These are phyloP conservation scores for Trichogramma pretiosum DNA, from an alignment of 1,140 invertebrate genomes.

Conservation along the genomic window DNA sequence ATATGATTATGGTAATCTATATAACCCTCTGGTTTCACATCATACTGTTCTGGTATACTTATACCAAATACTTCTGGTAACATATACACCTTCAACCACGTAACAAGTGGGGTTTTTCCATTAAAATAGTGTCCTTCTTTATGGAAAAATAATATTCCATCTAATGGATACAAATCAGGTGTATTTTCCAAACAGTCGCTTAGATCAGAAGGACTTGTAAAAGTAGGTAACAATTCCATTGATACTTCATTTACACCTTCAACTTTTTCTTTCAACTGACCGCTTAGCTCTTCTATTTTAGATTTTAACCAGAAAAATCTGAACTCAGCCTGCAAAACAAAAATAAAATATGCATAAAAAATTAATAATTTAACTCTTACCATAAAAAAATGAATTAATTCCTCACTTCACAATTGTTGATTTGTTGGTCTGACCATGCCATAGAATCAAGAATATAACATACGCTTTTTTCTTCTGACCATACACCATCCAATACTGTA, in stretches of 20 bases:
- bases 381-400: constrained; percentile 8
- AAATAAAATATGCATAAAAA: constrained; percentile 8
- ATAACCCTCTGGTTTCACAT: constrained; percentile 39
- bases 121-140: constrained; percentile 65
- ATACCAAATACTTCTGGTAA: constrained; percentile 66
- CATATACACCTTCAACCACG: constrained; percentile 85
- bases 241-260: constrained; percentile 44
- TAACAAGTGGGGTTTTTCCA: constrained; percentile 73
- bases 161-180: constrained; percentile 23
- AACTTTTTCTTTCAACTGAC: constrained; percentile 34
- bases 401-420: constrained; percentile 71
- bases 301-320: constrained; percentile 67
- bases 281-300: constrained; percentile 54
- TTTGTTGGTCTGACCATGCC: constrained; percentile 67
- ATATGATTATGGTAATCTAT: constrained; percentile 30
- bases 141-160: constrained; percentile 67
- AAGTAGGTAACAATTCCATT: constrained; percentile 45
- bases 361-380: constrained; percentile 3
- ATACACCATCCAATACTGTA: constrained; percentile 77
- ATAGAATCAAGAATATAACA: constrained; percentile 77
- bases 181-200: constrained; percentile 32
- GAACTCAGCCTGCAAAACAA: constrained; percentile 58
- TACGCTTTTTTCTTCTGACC: constrained; percentile 50
- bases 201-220: constrained; percentile 37
- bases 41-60: constrained; percentile 35